These are phyloP conservation scores for Popillia japonica DNA, from an alignment of 1,140 invertebrate species.

Conservation along the genomic window DNA sequence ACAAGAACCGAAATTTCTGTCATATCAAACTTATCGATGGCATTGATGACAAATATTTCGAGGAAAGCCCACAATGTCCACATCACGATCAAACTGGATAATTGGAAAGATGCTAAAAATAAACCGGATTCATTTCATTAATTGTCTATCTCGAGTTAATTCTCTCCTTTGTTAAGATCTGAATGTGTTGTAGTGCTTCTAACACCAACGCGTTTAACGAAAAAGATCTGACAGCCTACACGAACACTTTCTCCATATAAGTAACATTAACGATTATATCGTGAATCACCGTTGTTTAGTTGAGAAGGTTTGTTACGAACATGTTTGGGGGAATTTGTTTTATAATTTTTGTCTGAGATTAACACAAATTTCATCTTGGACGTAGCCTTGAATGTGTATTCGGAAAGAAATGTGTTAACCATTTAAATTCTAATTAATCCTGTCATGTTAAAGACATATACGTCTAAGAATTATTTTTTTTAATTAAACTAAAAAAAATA, in stretches of 20 bases:
- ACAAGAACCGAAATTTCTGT: background rate
- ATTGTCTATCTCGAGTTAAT: background rate
- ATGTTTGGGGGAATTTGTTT: too few species aligned
- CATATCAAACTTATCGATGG: background rate
- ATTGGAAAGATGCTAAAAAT: background rate
- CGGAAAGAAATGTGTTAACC: too few species aligned
- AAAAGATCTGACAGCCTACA: background rate
- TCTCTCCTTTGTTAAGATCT: background rate
- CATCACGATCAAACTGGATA: background rate
- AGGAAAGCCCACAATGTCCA: background rate
- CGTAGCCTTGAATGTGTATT: too few species aligned
- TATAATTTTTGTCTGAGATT: too few species aligned
- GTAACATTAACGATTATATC: background rate
- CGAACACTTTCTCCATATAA: constrained; percentile 18
- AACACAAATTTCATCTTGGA: too few species aligned
- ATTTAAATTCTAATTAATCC: too few species aligned
- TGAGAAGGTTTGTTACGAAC: too few species aligned
- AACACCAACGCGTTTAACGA: background rate
- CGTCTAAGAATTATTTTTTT: too few species aligned
- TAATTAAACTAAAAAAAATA: too few species aligned
- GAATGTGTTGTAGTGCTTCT: background rate
- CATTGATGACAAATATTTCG: background rate
- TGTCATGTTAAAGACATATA: too few species aligned
- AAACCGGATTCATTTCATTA: background rate
- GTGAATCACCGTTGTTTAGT: background rate